Conservation (phyloP, 2,888 invertebrate genomes). For the Chrysotoxum bicinctum region DNA sequence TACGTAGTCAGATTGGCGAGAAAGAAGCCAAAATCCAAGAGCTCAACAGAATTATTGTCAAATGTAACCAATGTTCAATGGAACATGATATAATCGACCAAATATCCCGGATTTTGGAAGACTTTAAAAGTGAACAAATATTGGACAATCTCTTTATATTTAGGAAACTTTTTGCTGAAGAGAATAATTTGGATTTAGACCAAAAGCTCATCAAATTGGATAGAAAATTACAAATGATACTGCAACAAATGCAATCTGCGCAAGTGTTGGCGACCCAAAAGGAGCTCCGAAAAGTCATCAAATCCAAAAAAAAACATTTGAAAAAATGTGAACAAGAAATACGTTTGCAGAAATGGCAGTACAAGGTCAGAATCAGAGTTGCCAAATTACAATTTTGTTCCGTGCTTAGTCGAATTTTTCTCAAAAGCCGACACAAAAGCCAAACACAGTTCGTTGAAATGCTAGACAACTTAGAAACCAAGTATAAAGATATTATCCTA, state of each 20-base stretch:
- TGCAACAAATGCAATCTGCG: conserved; percentile 3
- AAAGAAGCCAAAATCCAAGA: conserved; percentile 74
- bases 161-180: conserved; percentile 41
- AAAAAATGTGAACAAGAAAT: conserved; percentile 73
- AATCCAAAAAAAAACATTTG: conserved; percentile 69
- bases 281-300: conserved; percentile 66
- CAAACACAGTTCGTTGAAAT: conserved; percentile 47
- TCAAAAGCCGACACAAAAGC: conserved; percentile 65
- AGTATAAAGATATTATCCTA: conserved; percentile 49
- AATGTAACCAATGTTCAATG: conserved; percentile 58
- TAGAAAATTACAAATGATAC: conserved; percentile 28
- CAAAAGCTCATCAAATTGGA: conserved; percentile 41
- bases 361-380: conserved; percentile 28
- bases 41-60: conserved; percentile 71
- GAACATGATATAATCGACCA: conserved; percentile 45
- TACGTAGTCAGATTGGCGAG: conserved; percentile 71
- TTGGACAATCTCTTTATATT: conserved; percentile 38
- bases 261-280: not conserved
- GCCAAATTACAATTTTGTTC: conserved; percentile 75
- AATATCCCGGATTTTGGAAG: conserved; percentile 25
- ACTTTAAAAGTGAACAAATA: conserved; percentile 6
- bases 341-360: conserved; percentile 22
- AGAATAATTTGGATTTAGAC: conserved; percentile 33
- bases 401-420: conserved; percentile 75
- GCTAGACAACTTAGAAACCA: conserved; percentile 53